Base-by-base conservation (phyloP, 30 jellyfish, hydroid and myxozoan species). In the Chrysaora quinquecirrha region DNA sequence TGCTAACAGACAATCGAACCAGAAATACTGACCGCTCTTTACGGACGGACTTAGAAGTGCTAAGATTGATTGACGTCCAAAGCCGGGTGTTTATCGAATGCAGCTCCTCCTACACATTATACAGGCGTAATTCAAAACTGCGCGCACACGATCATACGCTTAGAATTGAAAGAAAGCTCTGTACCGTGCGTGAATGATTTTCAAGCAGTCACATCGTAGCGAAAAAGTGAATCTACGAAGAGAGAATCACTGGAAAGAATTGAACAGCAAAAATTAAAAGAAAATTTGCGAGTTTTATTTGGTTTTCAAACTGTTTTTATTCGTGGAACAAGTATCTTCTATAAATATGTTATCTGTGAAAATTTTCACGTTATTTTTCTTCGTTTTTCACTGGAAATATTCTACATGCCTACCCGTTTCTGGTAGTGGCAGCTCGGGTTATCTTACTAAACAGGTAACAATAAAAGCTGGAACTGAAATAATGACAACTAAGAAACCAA, bases 41-140 rank as follows among this genome's bases (percentile, higher is more conserved):
- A 34, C 64, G 79, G 75, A 64, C 22, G 63, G 81, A 64, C 81
- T 70, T 34, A 48, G 67, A 70, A 22, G 82, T 70, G 82, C 82
- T 70, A 70, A 70, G 82, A 70, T 70, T 70, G 82, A 70, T 70
- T 70, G 82, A 70, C 82, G 20, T 20, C 32, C 65, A 70, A 43
- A 70, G 82, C 82, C 82, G 82, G 82, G 82, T 70, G 82, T 70
- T 70, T 70, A 38, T 67, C 67, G 28, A 38, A 12, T 32, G 7
- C 47, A 70, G 67, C 82, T 70, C 82, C 82, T 33, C 82, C 82
- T 38, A 70, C 82, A 33, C 34, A 67, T 67, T 12, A n/a, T n/a
- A 29, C 1, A 10, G 3, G 22, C 54, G 27, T 11, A 33, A 38
- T 38, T 30, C 47, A 69, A 52, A 20, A 19, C 68, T 31, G 62